phyloP scores from a whole-genome alignment of 2,797 vertebrate genomes.

The Steatocranus sp. region DNA sequence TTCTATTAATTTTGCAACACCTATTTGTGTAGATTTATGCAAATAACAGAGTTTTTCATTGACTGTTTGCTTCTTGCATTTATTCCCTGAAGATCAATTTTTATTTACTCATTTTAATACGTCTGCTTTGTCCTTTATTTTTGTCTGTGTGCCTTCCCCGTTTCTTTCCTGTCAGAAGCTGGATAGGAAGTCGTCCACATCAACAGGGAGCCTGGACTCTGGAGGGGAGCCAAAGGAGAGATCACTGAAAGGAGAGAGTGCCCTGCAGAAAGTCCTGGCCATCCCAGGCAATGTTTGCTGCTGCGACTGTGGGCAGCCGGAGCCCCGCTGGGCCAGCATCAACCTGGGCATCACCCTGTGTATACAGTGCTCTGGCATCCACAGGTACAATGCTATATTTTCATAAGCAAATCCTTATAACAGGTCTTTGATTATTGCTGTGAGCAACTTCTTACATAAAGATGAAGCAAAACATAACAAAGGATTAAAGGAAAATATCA shows the following conservation, averaged over 20 bases:
- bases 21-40: not conserved
- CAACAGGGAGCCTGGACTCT: conserved; percentile 89
- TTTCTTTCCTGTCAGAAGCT: conserved; percentile 74
- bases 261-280: conserved; percentile 87
- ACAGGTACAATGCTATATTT: conserved; percentile 59
- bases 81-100: not conserved
- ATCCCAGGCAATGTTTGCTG: conserved; percentile 89
- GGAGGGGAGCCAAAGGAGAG: conserved; percentile 86
- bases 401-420: not conserved
- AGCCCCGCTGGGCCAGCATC: conserved; percentile 98
- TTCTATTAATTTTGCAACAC: accelerated
- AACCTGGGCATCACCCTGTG: conserved; percentile 92
- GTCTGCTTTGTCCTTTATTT: not conserved
- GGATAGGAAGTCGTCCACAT: conserved; percentile 90
- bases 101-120: not conserved
- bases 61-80: not conserved
- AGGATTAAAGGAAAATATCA: not conserved
- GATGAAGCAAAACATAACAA: not conserved
- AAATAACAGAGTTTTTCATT: not conserved
- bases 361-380: conserved; percentile 85
- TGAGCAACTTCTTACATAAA: not conserved
- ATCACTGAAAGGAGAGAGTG: conserved; percentile 88
- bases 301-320: conserved; percentile 91
- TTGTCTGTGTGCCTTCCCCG: not conserved
- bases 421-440: not conserved